Conservation (phyloP, 23 tunicate species). For the Styela plicata region DNA sequence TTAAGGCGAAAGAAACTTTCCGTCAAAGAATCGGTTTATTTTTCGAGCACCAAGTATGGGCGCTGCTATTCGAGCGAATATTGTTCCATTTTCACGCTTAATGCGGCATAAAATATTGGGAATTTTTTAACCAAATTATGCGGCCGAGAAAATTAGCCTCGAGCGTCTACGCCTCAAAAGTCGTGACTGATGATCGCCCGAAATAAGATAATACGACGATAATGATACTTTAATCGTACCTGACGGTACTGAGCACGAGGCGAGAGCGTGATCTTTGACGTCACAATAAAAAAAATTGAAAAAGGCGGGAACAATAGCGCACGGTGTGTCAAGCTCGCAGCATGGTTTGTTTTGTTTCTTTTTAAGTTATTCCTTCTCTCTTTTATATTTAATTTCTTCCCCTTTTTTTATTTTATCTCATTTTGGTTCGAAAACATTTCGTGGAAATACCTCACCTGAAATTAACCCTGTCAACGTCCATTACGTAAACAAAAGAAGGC, state of each 20-base stretch:
- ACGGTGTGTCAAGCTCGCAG: neutral
- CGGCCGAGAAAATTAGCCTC: neutral
- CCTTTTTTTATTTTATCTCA: neutral
- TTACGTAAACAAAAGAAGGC: neutral
- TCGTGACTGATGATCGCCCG: neutral
- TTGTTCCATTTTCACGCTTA: neutral
- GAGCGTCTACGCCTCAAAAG: neutral
- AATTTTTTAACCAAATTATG: neutral
- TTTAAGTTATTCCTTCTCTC: neutral
- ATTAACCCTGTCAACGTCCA: neutral
- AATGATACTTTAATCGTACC: neutral
- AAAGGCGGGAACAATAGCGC: neutral
- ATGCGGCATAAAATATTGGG: neutral
- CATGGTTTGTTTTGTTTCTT: neutral
- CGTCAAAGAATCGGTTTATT: too few species aligned
- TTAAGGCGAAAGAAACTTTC: too few species aligned
- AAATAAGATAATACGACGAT: neutral
- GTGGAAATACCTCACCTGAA: conserved; percentile 20
- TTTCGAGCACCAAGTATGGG: too few species aligned
- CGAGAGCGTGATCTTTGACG: neutral
- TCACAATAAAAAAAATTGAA: neutral
- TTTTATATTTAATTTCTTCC: neutral
- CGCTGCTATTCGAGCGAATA: neutral
- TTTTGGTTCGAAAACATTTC: conserved; percentile 8
- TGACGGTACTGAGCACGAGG: neutral